These are phyloP conservation scores for Morinoia aosen DNA, from an alignment of 2,888 invertebrate genomes.

Conservation along the genomic window DNA sequence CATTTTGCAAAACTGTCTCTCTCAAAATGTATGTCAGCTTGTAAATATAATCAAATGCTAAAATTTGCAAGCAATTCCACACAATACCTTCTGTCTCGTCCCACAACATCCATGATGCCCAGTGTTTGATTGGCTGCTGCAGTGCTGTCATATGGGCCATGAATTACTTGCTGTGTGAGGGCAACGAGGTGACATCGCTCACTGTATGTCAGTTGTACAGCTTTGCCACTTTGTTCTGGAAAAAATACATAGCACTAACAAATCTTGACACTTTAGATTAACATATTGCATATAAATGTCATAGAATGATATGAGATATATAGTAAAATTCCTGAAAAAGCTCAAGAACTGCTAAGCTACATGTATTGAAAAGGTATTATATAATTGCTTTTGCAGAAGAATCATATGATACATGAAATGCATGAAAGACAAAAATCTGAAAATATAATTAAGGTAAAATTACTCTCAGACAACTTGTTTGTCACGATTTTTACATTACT, in stretches of 20 bases:
- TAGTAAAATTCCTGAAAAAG: background rate
- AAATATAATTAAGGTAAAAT: too few species aligned
- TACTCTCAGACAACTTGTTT: too few species aligned
- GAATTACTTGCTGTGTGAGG: conserved; percentile 89
- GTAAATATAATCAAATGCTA: too few species aligned
- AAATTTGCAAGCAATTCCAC: too few species aligned
- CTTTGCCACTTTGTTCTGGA: conserved; percentile 97
- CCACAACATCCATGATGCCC: conserved; percentile 95
- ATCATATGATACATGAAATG: too few species aligned
- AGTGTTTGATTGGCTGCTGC: conserved; percentile 82
- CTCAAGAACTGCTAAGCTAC: too few species aligned
- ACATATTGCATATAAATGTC: background rate
- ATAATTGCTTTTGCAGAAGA: too few species aligned
- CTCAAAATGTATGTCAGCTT: too few species aligned
- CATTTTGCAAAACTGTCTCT: too few species aligned
- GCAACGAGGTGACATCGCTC: conserved; percentile 93
- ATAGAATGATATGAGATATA: background rate
- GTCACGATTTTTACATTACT: too few species aligned
- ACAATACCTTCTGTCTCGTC: conserved; percentile 84
- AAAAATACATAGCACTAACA: conserved; percentile 69
- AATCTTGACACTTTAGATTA: conserved; percentile 1
- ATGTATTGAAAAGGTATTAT: too few species aligned
- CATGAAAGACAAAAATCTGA: too few species aligned
- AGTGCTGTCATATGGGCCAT: conserved; percentile 81
- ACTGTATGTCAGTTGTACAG: conserved; percentile 92